Conservation (phyloP, 2,797 vertebrate genomes). For the Oophaga sylvatica region DNA sequence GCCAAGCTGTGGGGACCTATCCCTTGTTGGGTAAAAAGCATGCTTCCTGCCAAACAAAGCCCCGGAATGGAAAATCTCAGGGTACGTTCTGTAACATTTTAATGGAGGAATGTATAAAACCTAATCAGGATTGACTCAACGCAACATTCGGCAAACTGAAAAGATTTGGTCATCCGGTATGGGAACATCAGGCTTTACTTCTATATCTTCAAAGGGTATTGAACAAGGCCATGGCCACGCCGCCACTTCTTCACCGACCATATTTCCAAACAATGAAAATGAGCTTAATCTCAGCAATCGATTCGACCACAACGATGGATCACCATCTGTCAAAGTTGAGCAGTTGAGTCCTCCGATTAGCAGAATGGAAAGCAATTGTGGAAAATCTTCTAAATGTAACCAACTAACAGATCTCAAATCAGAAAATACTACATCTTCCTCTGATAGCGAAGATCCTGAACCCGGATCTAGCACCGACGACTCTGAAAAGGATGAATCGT, state of each 20-base stretch:
- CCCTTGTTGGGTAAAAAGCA: neutral
- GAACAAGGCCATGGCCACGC: neutral
- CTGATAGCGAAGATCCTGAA: neutral
- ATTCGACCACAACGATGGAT: neutral
- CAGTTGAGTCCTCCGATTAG: neutral
- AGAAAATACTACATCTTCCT: no score
- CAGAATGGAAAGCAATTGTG: neutral
- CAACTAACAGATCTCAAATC: no score
- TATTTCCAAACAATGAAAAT: neutral
- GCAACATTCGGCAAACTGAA: neutral
- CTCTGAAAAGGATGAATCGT: neutral
- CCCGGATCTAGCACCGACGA: neutral
- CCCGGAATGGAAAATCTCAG: constrained; percentile 6
- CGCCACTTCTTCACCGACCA: neutral
- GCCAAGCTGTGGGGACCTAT: neutral
- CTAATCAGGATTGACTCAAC: neutral
- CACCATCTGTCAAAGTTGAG: neutral
- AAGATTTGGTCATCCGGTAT: neutral
- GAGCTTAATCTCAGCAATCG: neutral
- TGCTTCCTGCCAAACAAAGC: neutral
- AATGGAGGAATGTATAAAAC: neutral
- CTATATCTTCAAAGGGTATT: neutral
- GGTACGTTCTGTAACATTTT: neutral
- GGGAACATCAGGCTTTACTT: neutral
- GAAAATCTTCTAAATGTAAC: neutral